phyloP scores from a whole-genome alignment of 2,113 vertebrate species.

The Notothenia rossii region DNA sequence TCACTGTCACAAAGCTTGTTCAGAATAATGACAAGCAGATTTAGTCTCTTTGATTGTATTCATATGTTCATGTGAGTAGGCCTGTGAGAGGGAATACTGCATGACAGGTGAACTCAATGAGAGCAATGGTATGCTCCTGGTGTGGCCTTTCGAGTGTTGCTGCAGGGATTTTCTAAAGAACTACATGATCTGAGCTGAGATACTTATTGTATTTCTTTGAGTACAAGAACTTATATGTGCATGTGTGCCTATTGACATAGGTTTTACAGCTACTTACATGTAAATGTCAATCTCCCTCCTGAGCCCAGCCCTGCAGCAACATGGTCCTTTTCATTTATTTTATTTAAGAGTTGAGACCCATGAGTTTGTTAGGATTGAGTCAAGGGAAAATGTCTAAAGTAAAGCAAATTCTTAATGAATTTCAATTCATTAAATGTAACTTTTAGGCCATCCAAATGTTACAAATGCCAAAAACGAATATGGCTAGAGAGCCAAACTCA shows the following conservation, averaged over 20 bases:
- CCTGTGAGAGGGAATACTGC: not conserved
- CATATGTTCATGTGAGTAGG: no score
- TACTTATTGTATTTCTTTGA: not conserved
- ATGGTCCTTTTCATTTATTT: not conserved
- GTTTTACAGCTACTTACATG: not conserved
- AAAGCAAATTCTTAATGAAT: no score
- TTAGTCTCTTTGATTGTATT: no score
- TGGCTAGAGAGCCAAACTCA: no score
- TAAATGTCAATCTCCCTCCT: not conserved
- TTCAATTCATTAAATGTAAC: no score
- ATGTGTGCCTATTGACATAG: not conserved
- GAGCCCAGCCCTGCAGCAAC: constrained; percentile 4
- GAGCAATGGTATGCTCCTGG: constrained; percentile 20
- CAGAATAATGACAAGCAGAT: not conserved
- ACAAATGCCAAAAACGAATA: no score
- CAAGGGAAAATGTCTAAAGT: no score
- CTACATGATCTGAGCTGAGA: not conserved
- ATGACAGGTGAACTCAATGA: constrained; percentile 28
- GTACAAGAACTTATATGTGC: not conserved
- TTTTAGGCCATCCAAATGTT: no score
- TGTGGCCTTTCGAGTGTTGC: not conserved
- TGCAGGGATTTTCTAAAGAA: not conserved
- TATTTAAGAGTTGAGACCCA: no score
- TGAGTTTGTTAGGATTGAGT: not conserved
- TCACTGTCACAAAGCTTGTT: not conserved